Evolutionary conservation across 1,140 invertebrate species (phyloP).

Genomic region (Mya arenaria): DNA sequence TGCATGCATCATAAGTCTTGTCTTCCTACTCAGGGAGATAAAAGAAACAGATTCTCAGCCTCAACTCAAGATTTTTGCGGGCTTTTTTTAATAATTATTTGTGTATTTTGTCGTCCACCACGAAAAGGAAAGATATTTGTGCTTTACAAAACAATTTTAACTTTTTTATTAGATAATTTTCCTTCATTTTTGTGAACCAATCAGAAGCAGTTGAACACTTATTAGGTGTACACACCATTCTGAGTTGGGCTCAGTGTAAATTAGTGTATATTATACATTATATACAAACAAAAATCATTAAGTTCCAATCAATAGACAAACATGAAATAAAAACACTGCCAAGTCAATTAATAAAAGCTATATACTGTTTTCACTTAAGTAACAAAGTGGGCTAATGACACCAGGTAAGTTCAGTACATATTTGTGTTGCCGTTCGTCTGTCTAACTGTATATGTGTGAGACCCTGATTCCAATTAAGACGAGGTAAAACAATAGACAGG

Average conservation of each 20-base stretch:
- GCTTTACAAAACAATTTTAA: not conserved
- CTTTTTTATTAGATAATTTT: constrained; percentile 7
- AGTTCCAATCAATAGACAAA: not conserved
- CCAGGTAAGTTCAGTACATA: not conserved
- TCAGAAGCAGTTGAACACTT: too few relatives aligned
- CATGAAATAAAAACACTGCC: not conserved
- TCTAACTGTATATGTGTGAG: not conserved
- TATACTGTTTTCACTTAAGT: not conserved
- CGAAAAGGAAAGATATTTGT: too few relatives aligned
- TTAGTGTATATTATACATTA: not conserved
- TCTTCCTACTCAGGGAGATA: too few relatives aligned
- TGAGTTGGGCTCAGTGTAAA: too few relatives aligned
- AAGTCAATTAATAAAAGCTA: constrained; percentile 32
- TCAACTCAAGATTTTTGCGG: too few relatives aligned
- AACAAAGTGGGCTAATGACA: constrained; percentile 28
- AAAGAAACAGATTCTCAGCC: too few relatives aligned
- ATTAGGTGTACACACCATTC: not conserved
- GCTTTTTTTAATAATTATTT: too few relatives aligned
- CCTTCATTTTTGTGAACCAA: constrained; percentile 40
- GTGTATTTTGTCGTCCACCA: too few relatives aligned
- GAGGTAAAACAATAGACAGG: too few relatives aligned
- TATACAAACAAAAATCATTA: too few relatives aligned
- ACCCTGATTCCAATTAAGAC: not conserved
- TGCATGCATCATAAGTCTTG: too few relatives aligned
- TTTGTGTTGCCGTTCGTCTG: constrained; percentile 35